phyloP scores from a whole-genome alignment of 2,797 vertebrate genomes.

The Pogoniulus pusillus region DNA sequence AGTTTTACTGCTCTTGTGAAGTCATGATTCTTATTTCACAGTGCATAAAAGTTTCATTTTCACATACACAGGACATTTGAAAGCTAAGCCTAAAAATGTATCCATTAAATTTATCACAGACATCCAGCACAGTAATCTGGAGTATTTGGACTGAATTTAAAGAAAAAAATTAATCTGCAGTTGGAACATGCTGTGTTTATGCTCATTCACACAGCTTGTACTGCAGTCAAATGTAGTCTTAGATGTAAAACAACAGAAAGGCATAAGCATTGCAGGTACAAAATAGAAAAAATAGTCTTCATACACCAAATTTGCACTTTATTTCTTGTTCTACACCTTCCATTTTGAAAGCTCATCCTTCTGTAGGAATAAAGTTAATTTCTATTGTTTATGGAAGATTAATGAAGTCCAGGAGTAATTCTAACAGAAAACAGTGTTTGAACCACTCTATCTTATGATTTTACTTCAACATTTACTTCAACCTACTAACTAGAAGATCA shows the following conservation, averaged over 20 bases:
- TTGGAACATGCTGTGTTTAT: background rate
- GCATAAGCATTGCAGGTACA: background rate
- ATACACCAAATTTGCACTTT: background rate
- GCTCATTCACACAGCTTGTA: background rate
- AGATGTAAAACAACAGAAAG: background rate
- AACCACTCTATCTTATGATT: background rate
- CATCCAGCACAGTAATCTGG: background rate
- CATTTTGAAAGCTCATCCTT: background rate
- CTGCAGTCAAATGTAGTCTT: background rate
- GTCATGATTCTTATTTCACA: background rate
- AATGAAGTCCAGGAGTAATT: background rate
- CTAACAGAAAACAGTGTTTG: background rate
- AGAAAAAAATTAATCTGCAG: background rate
- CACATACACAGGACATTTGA: background rate
- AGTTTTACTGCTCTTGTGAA: slow-evolving; percentile 4
- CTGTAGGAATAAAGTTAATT: background rate
- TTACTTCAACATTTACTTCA: background rate
- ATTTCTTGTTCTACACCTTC: background rate
- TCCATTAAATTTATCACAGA: background rate
- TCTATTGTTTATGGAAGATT: background rate
- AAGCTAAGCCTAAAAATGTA: background rate
- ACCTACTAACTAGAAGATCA: background rate
- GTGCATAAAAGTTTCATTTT: slow-evolving; percentile 6
- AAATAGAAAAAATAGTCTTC: background rate
- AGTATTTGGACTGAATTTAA: background rate